These are phyloP conservation scores for Contarinia nasturtii DNA, from an alignment of 1,140 invertebrate genomes.

Conservation along the genomic window DNA sequence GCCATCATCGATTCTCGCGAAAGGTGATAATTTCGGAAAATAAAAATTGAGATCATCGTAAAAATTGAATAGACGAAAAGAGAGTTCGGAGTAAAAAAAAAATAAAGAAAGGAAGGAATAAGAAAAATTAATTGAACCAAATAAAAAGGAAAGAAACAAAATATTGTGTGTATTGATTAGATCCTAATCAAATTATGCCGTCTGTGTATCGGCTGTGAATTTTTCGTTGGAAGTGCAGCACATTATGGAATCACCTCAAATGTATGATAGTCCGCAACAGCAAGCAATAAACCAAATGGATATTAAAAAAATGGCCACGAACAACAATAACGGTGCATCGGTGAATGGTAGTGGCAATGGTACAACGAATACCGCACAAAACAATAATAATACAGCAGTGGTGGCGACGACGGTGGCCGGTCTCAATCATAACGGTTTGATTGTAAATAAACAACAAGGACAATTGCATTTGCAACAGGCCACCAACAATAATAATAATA, in stretches of 20 bases:
- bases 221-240: slow-evolving; percentile 7
- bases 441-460: slow-evolving; percentile 16
- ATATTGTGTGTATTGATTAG: slow-evolving; percentile 1
- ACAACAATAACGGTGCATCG: slow-evolving; percentile 22
- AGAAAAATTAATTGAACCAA: slow-evolving; percentile 4
- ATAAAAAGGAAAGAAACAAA: slow-evolving; percentile 2
- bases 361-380: slow-evolving; percentile 20
- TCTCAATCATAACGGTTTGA: slow-evolving; percentile 14
- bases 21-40: not conserved
- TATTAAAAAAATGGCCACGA: slow-evolving; percentile 22
- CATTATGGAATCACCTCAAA: slow-evolving; percentile 49
- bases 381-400: slow-evolving; percentile 19
- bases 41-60: too few species aligned
- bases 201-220: slow-evolving; percentile 19
- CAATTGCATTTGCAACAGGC: slow-evolving; percentile 19
- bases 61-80: too few species aligned
- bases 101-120: not conserved
- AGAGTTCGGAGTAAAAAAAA: slow-evolving; percentile 5
- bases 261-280: slow-evolving; percentile 33
- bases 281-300: slow-evolving; percentile 21
- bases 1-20: too few species aligned
- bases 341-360: slow-evolving; percentile 17
- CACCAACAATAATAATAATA: slow-evolving; percentile 21
- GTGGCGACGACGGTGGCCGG: slow-evolving; percentile 21
- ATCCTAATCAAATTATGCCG: slow-evolving; percentile 18